phyloP scores from a whole-genome alignment of 2,113 vertebrate genomes.

The Dromaius novaehollandiae region DNA sequence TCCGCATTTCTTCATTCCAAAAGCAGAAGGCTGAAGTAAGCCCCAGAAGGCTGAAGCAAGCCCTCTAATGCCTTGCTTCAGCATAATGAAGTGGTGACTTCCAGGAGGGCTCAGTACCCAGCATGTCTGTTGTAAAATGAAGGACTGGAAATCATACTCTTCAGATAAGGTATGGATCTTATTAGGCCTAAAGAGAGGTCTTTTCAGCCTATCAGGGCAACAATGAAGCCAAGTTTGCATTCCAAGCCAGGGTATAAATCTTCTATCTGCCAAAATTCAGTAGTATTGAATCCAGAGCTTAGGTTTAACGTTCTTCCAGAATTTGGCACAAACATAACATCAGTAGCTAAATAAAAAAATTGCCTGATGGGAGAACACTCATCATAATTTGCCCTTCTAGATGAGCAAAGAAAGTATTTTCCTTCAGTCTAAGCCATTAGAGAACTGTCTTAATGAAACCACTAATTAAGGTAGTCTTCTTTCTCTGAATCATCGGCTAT shows the following conservation, averaged over 20 bases:
- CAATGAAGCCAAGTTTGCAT: not conserved
- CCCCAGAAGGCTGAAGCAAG: not conserved
- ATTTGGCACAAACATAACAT: not conserved
- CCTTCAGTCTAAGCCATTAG: conserved; percentile 16
- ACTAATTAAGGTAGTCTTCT: conserved; percentile 21
- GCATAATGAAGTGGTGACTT: not conserved
- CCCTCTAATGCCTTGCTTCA: not conserved
- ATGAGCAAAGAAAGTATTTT: conserved; percentile 7
- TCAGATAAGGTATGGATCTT: not conserved
- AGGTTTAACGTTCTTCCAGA: not conserved
- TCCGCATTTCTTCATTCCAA: not conserved
- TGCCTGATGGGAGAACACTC: conserved; percentile 17
- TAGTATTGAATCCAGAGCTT: not conserved
- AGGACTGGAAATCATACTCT: not conserved
- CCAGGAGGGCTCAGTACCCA: not conserved
- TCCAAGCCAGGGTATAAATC: not conserved
- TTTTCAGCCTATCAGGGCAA: not conserved
- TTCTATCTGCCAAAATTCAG: not conserved
- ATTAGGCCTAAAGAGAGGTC: not conserved
- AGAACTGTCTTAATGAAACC: conserved; percentile 42
- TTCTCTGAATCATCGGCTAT: conserved; percentile 33
- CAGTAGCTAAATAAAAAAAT: conserved; percentile 2
- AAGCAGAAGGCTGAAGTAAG: not conserved
- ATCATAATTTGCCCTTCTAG: not conserved
- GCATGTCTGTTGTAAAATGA: not conserved